phyloP scores from a whole-genome alignment of 2,113 vertebrate species.

The Acrocephalus kingi region DNA sequence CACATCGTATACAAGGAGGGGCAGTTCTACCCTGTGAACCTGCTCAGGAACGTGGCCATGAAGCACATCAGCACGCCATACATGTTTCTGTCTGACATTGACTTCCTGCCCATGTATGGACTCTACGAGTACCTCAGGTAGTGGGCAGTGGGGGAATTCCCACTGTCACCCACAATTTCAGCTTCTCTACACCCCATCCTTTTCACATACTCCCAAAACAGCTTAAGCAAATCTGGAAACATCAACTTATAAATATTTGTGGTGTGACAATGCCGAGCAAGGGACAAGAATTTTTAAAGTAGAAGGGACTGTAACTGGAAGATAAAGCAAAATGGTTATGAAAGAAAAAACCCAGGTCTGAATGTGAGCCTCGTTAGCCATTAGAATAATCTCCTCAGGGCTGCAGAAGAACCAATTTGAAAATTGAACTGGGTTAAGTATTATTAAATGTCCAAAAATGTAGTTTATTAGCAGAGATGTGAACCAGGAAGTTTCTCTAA shows the following conservation, averaged over 20 bases:
- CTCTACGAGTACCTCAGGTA: constrained; percentile 99
- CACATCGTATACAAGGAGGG: constrained; percentile 99
- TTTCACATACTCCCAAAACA: not conserved
- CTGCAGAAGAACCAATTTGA: not conserved
- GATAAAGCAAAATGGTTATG: not conserved
- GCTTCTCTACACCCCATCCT: not conserved
- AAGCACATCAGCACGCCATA: constrained; percentile 95
- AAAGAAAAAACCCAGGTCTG: not conserved
- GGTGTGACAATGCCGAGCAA: not conserved
- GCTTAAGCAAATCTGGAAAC: not conserved
- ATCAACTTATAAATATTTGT: not conserved
- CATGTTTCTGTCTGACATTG: constrained; percentile 97
- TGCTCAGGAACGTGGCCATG: constrained; percentile 96
- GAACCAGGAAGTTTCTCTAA: not conserved
- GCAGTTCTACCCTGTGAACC: constrained; percentile 98
- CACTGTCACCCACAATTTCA: accelerated
- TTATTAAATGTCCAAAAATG: not conserved
- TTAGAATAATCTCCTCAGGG: not conserved
- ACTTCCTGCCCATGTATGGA: constrained; percentile 99
- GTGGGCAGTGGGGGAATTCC: not conserved
- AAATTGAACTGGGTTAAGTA: not conserved
- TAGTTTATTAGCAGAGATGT: not conserved
- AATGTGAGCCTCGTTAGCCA: not conserved
- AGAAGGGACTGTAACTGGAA: not conserved
- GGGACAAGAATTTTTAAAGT: not conserved